Percentiles rank a stretch among this genome's conserved stretches.
Conservation (phyloP, 2,797 vertebrate species). For the Pteronotus mesoamericanus region DNA sequence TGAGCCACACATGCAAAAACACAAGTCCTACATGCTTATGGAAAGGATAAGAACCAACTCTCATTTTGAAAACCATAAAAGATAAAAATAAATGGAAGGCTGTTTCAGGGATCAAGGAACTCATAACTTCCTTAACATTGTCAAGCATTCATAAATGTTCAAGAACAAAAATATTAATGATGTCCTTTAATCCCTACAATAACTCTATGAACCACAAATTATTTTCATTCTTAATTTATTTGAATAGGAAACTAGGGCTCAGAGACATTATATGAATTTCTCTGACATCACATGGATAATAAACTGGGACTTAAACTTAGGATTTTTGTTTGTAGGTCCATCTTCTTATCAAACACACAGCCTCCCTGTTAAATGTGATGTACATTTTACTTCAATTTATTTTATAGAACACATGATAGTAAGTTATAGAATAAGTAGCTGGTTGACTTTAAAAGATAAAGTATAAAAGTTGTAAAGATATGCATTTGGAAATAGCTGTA, state of each 20-base stretch:
- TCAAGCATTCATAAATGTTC: neutral
- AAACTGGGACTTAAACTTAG: neutral
- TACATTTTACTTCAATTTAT: neutral
- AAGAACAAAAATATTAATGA: neutral
- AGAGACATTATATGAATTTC: neutral
- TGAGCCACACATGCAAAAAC: neutral
- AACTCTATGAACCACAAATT: neutral
- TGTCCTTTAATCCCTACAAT: neutral
- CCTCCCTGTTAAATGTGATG: neutral
- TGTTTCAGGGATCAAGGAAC: neutral
- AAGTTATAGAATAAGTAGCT: neutral
- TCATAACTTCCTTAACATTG: neutral
- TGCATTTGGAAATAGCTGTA: neutral
- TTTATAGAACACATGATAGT: neutral
- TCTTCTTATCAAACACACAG: neutral
- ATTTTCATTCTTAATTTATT: neutral
- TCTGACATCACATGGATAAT: neutral
- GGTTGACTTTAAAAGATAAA: neutral
- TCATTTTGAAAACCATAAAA: neutral
- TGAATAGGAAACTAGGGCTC: neutral
- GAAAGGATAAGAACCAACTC: neutral
- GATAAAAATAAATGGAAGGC: neutral
- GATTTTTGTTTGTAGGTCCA: neutral
- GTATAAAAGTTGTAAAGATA: neutral
- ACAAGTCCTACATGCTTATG: neutral